Evolutionary conservation across 2,888 invertebrate genomes (phyloP), one percentile per base, ranked within the genome.

Genomic region (Apeira syringaria): DNA sequence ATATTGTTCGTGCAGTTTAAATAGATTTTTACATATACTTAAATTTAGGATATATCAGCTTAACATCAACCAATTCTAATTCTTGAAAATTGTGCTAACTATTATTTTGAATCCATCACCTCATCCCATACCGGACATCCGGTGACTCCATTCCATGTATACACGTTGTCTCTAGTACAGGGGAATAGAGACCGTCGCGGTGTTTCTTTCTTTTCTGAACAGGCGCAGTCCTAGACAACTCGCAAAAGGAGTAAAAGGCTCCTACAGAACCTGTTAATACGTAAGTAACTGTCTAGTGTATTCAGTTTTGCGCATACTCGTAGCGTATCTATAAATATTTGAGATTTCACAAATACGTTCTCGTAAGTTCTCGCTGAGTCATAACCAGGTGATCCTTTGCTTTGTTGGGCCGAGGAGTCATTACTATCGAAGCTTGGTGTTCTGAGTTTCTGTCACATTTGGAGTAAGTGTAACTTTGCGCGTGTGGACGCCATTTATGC

Each of bases 161-260:
- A 80, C 80, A 80, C 84, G 83, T 89, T 88, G 87, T 88, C 87
- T 87, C 79, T 88, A 80, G 74, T 76, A 72, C 77, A 68, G 74
- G 74, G 80, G 80, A 85, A 87, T 83, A 87, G 87, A 87, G 80
- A 82, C 71, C 80, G 77, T 67, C 76, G 80, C 77, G 75, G 77
- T 82, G 83, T 86, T 86, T 87, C 88, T 87, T 86, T 87, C 86
- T 86, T 86, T 88, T 86, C 86, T 79, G 86, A 85, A 87, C 87
- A 88, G 83, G 88, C 88, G 89, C 89, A 89, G 89, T 90, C 82
- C 84, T 79, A 80, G 86, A 74, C 76, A 86, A 87, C 83, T 76
- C 85, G 88, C 84, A 84, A 86, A 87, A 90, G 90, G 90, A 90
- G 90, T 90, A 85, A 86, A 88, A 87, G 87, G 88, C 90, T 90